phyloP scores from a whole-genome alignment of 2,888 invertebrate genomes.

The Heterodera filipjevi region DNA sequence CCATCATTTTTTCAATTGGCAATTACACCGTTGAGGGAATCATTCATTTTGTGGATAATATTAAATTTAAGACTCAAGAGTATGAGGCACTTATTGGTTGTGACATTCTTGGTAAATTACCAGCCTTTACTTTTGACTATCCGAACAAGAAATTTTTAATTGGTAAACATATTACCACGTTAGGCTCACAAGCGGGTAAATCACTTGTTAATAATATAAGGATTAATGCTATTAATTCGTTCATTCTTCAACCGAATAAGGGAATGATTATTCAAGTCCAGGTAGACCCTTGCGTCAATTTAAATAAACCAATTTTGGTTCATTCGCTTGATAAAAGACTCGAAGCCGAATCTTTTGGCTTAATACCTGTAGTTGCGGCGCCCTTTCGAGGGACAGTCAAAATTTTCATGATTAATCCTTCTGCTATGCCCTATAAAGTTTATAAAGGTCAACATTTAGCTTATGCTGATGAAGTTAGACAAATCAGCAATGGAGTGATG shows the following conservation, averaged over 20 bases:
- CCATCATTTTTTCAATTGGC: neutral
- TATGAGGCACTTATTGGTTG: constrained; percentile 19
- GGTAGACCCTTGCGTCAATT: no score
- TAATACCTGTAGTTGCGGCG: neutral
- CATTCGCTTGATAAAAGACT: neutral
- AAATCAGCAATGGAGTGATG: no score
- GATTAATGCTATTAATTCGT: no score
- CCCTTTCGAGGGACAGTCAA: neutral
- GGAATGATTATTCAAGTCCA: no score
- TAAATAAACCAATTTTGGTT: no score
- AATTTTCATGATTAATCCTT: constrained; percentile 9
- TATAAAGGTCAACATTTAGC: constrained; percentile 3
- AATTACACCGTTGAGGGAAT: neutral
- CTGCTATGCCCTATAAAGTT: neutral
- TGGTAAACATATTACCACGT: neutral
- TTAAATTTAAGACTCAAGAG: neutral
- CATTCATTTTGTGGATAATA: constrained; percentile 1
- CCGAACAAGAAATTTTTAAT: neutral
- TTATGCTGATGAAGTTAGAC: neutral
- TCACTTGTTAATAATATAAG: no score
- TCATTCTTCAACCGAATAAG: no score
- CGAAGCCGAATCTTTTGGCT: neutral
- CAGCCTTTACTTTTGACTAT: constrained; percentile 4
- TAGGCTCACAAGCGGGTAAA: no score
- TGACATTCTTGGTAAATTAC: neutral